Base-by-base conservation (phyloP, 1,140 invertebrate genomes). In the Sycophila sp. region DNA sequence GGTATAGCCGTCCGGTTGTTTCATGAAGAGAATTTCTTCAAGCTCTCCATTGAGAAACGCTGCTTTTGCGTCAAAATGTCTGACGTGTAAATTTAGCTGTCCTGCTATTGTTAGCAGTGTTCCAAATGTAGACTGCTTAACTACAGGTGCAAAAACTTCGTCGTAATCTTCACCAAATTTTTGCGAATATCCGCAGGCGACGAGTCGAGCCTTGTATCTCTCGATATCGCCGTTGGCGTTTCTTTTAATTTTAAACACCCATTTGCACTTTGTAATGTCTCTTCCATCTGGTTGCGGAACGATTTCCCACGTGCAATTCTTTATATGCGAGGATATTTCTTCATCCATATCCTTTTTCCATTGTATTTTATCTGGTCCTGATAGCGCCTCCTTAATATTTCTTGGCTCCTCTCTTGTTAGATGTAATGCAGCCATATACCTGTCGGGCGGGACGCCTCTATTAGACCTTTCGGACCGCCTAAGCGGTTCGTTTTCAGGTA, bases 141-240 rank as follows among this genome's bases (percentile, higher is more conserved):
- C 58, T 3, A 60, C 58, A 5, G 58, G 75, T 63, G 38, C 38
- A 10, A 40, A 40, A 40, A 40, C 11, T 10, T 40, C 38, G 38
- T 40, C 38, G 11, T 40, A 40, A 40, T 40, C 38, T 40, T 40
- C 38, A n/a, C 38, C 38, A 13, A 40, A 40, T 83, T 83, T 63
- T 76, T 86, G 83, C 10, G 51, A 76, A 51, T 77, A 87, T 7
- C 84, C 85, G 64, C 79, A 78, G 11, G 82, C 82, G 15, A 87
- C 80, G 59, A 85, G 74, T 40, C 84, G 62, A 34, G 80, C 86
- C 34, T 69, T 72, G 59, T 69, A 53, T 22, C 51, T 30, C 24
- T 17, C 26, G n/a, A 45, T 8, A 7, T 82, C 76, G 8, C 11
- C 11, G 11, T 47, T 17, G 32, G 30, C 8, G 5, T 45, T 45